phyloP scores from a whole-genome alignment of 53 echinoderm and acorn worm genomes.

The Stichopus horrens region DNA sequence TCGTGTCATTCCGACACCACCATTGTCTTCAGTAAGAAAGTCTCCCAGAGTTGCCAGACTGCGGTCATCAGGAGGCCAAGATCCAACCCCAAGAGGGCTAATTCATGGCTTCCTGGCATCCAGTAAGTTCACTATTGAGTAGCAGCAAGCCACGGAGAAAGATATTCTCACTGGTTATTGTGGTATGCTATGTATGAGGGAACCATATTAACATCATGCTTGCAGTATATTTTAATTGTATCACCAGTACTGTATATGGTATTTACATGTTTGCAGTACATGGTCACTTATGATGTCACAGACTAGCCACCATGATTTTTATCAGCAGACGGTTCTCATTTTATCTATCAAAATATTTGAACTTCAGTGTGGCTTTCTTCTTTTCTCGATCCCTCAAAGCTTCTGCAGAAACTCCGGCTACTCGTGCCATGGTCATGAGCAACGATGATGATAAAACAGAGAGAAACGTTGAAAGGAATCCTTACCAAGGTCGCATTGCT shows the following conservation, averaged over 20 bases:
- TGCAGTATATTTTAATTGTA: too few species aligned
- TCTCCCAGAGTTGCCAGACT: background rate
- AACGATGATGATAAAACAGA: conserved; percentile 4
- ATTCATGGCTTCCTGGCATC: conserved; percentile 34
- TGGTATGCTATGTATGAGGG: too few species aligned
- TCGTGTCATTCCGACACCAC: conserved; percentile 33
- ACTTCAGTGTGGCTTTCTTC: too few species aligned
- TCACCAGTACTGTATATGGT: too few species aligned
- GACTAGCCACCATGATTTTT: too few species aligned
- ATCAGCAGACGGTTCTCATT: too few species aligned
- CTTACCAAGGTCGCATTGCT: conserved; percentile 14
- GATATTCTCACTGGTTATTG: too few species aligned
- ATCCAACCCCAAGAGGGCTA: conserved; percentile 45
- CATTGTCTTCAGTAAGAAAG: conserved; percentile 16
- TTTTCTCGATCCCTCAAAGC: background rate
- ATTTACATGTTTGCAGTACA: too few species aligned
- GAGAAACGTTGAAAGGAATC: background rate
- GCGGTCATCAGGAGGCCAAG: background rate
- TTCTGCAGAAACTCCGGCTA: conserved; percentile 27
- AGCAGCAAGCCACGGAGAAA: too few species aligned
- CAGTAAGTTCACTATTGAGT: conserved; percentile 23
- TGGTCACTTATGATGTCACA: too few species aligned
- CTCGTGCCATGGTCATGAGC: background rate
- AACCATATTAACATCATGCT: too few species aligned
- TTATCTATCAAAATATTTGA: too few species aligned